Percentiles rank a stretch among this genome's conserved stretches.
phyloP scores from a whole-genome alignment of 2,113 vertebrate genomes.

The Diglossa brunneiventris region DNA sequence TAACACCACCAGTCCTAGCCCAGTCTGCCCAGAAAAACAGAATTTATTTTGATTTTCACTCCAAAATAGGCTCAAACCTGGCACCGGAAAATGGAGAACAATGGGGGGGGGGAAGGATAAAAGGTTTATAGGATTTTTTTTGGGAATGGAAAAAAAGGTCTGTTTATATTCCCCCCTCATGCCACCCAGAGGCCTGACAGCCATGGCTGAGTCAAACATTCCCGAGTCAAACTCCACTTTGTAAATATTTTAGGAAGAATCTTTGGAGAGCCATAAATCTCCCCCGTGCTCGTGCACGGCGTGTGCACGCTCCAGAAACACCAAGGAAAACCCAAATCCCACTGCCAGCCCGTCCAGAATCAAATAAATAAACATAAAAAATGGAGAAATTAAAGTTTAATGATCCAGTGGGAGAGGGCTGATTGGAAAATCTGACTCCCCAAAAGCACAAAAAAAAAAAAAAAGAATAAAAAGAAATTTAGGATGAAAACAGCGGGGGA shows the following conservation, averaged over 20 bases:
- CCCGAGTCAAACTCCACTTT: neutral
- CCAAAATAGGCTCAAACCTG: neutral
- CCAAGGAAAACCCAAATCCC: neutral
- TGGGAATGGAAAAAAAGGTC: slow-evolving; percentile 46
- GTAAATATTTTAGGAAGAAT: slow-evolving; percentile 70
- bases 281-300: accelerated
- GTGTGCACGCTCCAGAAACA: neutral
- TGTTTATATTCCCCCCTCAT: slow-evolving; percentile 48
- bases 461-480: neutral
- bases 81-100: accelerated
- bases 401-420: neutral
- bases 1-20: neutral
- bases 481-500: neutral
- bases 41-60: neutral
- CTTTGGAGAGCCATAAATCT: slow-evolving; percentile 66
- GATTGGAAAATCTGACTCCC: neutral
- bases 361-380: neutral
- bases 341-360: neutral
- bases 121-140: neutral
- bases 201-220: neutral
- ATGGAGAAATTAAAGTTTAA: neutral
- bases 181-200: slow-evolving; percentile 64
- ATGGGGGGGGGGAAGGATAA: neutral
- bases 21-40: neutral
- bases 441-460: neutral